Percentiles rank a stretch among this genome's conserved stretches.
Conservation (phyloP, 2,113 vertebrate genomes). For the Serilophus lunatus region DNA sequence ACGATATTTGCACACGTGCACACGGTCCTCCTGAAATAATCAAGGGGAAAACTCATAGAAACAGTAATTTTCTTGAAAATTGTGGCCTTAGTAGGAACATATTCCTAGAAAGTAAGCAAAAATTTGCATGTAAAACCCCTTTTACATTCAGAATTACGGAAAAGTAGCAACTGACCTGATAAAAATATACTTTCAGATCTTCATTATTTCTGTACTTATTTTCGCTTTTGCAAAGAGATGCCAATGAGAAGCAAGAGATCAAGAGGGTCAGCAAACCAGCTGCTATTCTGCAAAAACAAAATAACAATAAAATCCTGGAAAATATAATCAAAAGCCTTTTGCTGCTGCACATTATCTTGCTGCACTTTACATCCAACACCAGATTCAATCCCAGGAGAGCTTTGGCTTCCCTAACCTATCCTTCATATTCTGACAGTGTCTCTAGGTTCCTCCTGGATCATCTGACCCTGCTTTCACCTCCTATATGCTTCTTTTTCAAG, state of each 20-base stretch:
- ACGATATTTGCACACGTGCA: background rate
- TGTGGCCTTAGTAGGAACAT: background rate
- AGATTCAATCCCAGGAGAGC: background rate
- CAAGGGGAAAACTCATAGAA: background rate
- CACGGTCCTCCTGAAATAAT: background rate
- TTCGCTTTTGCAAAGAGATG: conserved; percentile 62
- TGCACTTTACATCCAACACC: background rate
- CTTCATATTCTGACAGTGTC: background rate
- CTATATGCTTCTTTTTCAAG: background rate
- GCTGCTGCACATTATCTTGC: rapidly evolving
- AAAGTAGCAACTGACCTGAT: conserved; percentile 79
- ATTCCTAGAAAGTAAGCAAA: background rate
- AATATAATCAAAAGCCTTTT: background rate
- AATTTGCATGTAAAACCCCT: background rate
- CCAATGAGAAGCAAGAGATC: conserved; percentile 73
- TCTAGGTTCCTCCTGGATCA: background rate
- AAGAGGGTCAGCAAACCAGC: conserved; percentile 81
- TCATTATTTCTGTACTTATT: conserved; percentile 46
- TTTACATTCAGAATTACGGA: background rate
- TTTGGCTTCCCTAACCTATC: background rate
- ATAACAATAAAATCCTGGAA: background rate
- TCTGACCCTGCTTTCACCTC: background rate
- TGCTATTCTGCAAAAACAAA: conserved; percentile 72
- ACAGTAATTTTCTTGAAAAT: background rate
- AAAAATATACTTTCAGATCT: conserved; percentile 72